Base-by-base conservation (phyloP, 2,113 vertebrate species). In the Tenebrosternarchus preto region DNA sequence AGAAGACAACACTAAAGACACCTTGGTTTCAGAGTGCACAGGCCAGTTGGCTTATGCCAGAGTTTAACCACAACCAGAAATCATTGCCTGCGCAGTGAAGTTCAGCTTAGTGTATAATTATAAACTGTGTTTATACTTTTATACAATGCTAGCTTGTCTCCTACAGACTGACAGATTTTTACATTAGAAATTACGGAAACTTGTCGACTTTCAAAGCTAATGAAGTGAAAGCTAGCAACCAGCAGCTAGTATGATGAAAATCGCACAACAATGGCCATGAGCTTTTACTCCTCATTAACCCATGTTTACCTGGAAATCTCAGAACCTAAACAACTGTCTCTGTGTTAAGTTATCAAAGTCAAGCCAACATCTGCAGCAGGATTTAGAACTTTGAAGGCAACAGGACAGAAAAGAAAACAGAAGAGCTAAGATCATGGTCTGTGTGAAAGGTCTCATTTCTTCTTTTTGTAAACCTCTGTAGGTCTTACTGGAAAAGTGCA, bases 401-500 rank as follows among this genome's bases (percentile, higher is more conserved):
- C 27, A 29, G 68, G 61, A 59, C 63, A 69, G 69, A 29, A 66
- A n/a, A 63, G 72, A 61, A 64, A 27, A 27, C 69, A 73, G 46
- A 66, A 55, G 59, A 50, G 43, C 43, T 15, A 12, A 50, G 72
- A 33, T 43, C 55, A 16, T 57, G 66, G 61, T 74, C 71, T 46
- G 46, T 55, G 56, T 80, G 53, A 80, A 75, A 80, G 46, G 57
- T 50, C 53, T 80, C 36, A 66, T 80, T 83, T 83, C 20, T 70
- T 72, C 73, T 46, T 80, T 73, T 80, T 68, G 8, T 68, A 55
- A 60, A 73, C 43, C 22, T 24, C 71, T 76, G 29, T 53, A 81
- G 68, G 29, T 71, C 63, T 71, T 79, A 72, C 73, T 82, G 79
- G 43, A 63, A 88, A 80, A 79, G 85, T 86, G 86, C 86, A 78